These are phyloP conservation scores for Harlomillsia oculata DNA, from an alignment of 1,140 invertebrate genomes.

Conservation along the genomic window DNA sequence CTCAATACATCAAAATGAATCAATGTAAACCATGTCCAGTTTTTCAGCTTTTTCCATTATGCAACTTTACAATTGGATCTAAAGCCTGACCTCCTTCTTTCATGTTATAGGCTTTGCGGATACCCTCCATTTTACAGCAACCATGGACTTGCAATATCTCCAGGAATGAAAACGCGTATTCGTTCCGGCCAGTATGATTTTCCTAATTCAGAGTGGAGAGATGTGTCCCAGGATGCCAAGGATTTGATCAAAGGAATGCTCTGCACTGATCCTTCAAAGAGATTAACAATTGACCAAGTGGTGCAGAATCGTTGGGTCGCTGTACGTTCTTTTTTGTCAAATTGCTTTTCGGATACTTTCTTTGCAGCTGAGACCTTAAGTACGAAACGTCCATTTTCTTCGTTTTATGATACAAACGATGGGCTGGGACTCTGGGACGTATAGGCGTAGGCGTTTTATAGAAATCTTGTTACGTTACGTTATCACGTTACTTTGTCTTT, in stretches of 20 bases:
- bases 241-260: constrained; percentile 88
- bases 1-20: background rate
- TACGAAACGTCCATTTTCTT: too few relatives aligned
- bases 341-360: too few relatives aligned
- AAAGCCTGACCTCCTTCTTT: too few relatives aligned
- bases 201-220: constrained; percentile 89
- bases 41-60: too few relatives aligned
- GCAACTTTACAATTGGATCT: too few relatives aligned
- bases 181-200: constrained; percentile 93
- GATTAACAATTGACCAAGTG: constrained; percentile 82
- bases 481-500: too few relatives aligned
- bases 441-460: too few relatives aligned
- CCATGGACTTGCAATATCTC: constrained; percentile 91
- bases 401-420: too few relatives aligned
- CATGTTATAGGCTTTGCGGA: constrained; percentile 70
- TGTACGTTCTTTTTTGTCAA: constrained; percentile 52
- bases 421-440: too few relatives aligned
- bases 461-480: too few relatives aligned
- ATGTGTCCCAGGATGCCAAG: constrained; percentile 88
- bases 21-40: too few relatives aligned
- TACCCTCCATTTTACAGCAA: constrained; percentile 98
- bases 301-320: constrained; percentile 83
- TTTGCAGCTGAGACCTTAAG: too few relatives aligned
- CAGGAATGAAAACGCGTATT: constrained; percentile 98
- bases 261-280: constrained; percentile 79